These are phyloP conservation scores for Tilapia sparmanii DNA, from an alignment of 2,113 vertebrate species.

Conservation along the genomic window DNA sequence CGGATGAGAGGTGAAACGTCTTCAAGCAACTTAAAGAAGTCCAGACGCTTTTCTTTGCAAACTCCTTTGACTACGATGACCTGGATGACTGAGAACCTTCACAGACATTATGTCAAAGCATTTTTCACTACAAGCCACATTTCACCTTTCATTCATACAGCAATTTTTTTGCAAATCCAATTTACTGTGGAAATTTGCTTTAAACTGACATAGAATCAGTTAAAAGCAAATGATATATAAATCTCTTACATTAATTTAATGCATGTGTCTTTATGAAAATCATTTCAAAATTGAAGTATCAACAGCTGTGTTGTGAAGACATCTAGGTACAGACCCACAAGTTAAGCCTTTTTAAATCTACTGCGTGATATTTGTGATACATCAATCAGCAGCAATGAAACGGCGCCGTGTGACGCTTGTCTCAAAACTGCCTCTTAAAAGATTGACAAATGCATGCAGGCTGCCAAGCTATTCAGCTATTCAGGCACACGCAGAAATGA, in stretches of 20 bases:
- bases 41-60: too few relatives aligned
- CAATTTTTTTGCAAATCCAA: not conserved
- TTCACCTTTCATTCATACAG: not conserved
- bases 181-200: not conserved
- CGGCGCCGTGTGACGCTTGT: fast-evolving
- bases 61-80: too few relatives aligned
- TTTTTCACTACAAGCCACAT: fast-evolving
- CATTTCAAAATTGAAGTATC: not conserved
- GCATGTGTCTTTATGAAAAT: not conserved
- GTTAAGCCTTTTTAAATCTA: not conserved
- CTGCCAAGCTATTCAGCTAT: not conserved
- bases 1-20: too few relatives aligned
- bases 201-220: not conserved
- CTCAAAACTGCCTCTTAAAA: not conserved
- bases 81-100: too few relatives aligned
- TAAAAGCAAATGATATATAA: not conserved
- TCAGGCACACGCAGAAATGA: not conserved
- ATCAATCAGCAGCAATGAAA: not conserved
- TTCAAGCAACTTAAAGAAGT: too few relatives aligned
- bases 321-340: not conserved
- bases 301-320: not conserved
- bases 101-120: too few relatives aligned
- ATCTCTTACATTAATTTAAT: not conserved
- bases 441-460: not conserved
- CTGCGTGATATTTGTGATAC: not conserved